A percentile compares a stretch with the other conserved stretches of the same genome.
phyloP scores from a whole-genome alignment of 2,888 invertebrate species.

The Nephrotoma appendiculata region DNA sequence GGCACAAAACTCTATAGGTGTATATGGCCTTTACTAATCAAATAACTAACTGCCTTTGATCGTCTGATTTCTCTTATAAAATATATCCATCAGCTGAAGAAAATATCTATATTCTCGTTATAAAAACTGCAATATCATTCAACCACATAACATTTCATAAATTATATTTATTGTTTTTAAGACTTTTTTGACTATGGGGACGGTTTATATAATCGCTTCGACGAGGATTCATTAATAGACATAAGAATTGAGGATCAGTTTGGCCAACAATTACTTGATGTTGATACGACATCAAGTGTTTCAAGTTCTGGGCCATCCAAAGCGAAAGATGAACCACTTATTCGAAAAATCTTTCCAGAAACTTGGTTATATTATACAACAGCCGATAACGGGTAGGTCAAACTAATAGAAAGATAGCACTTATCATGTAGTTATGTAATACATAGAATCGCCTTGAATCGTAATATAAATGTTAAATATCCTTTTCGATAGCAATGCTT shows the following conservation, averaged over 20 bases:
- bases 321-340: not conserved
- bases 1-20: too few species aligned
- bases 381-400: not conserved
- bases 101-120: too few species aligned
- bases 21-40: too few species aligned
- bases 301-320: not conserved
- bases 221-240: not conserved
- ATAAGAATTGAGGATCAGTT: not conserved
- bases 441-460: too few species aligned
- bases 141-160: too few species aligned
- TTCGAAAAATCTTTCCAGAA: conserved; percentile 11
- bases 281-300: not conserved
- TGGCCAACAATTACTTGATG: too few species aligned
- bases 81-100: too few species aligned
- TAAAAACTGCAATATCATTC: too few species aligned
- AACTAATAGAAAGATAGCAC: not conserved
- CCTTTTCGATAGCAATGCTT: not conserved
- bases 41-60: too few species aligned
- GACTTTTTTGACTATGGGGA: too few species aligned
- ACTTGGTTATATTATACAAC: conserved; percentile 8
- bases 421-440: not conserved
- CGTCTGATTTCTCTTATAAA: too few species aligned
- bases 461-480: not conserved
- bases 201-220: not conserved
- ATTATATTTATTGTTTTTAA: not conserved